A percentile compares a stretch with the other conserved stretches of the same genome.
These are phyloP conservation scores for Anguilla obscura DNA, from an alignment of 2,797 vertebrate genomes.

Conservation along the genomic window DNA sequence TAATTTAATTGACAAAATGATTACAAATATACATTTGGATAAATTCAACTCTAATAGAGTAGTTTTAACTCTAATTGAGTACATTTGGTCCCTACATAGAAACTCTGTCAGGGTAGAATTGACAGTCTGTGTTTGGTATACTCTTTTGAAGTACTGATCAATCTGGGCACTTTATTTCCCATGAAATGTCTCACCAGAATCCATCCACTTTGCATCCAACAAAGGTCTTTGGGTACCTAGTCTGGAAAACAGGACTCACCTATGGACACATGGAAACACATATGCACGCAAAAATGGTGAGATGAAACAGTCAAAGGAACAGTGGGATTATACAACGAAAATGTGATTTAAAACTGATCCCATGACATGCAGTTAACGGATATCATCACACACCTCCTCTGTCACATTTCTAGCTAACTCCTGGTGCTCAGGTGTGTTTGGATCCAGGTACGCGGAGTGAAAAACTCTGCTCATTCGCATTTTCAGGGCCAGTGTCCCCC, in stretches of 20 bases:
- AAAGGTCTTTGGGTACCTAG: neutral
- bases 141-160: neutral
- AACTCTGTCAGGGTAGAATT: too few relatives aligned
- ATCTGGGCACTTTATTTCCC: neutral
- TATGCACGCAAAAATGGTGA: neutral
- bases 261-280: neutral
- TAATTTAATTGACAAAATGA: neutral
- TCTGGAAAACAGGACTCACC: neutral
- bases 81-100: too few relatives aligned
- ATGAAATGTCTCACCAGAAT: neutral
- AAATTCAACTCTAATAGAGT: too few relatives aligned
- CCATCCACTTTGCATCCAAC: slow-evolving; percentile 2
- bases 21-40: too few relatives aligned
- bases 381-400: neutral
- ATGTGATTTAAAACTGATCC: neutral
- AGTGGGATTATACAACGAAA: neutral
- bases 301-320: neutral
- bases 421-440: neutral
- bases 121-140: too few relatives aligned
- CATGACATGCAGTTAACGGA: neutral
- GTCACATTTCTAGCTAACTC: slow-evolving; percentile 22
- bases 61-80: too few relatives aligned
- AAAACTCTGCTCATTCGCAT: neutral
- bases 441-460: neutral
- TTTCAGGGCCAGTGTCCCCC: slow-evolving; percentile 1